Percentiles rank a stretch among this genome's conserved stretches.
These are phyloP conservation scores for Syrista parreyssii DNA, from an alignment of 2,888 invertebrate genomes.

Conservation along the genomic window DNA sequence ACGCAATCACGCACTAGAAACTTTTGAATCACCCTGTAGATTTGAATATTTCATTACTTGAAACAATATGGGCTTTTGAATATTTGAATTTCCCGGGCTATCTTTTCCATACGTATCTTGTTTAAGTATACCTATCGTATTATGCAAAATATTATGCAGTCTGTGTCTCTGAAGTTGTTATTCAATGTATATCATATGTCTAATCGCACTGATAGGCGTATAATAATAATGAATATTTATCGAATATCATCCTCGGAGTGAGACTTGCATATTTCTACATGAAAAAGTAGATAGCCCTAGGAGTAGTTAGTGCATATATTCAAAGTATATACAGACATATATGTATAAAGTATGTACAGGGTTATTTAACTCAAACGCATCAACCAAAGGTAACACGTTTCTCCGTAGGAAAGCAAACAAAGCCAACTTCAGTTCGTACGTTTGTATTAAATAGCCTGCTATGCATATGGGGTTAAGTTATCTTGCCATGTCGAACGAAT, in stretches of 20 bases:
- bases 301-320: conserved; percentile 11
- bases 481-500: too few species aligned
- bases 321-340: not conserved
- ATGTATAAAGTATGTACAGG: not conserved
- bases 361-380: too few species aligned
- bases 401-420: too few species aligned
- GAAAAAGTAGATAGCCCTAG: conserved; percentile 8
- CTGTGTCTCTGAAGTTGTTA: not conserved
- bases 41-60: not conserved
- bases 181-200: not conserved
- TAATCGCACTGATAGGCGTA: not conserved
- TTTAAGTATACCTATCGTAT: not conserved
- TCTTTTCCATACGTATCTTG: not conserved
- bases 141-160: not conserved
- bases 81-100: not conserved
- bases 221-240: not conserved
- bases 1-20: not conserved
- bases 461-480: not conserved
- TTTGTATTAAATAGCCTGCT: too few species aligned
- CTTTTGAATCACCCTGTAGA: not conserved
- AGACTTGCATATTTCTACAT: not conserved
- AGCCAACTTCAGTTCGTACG: too few species aligned
- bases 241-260: not conserved
- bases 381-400: too few species aligned
- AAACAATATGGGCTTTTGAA: not conserved